Base-by-base conservation (phyloP, 92 coral and sea anemone species). In the Phenganax subtilis region DNA sequence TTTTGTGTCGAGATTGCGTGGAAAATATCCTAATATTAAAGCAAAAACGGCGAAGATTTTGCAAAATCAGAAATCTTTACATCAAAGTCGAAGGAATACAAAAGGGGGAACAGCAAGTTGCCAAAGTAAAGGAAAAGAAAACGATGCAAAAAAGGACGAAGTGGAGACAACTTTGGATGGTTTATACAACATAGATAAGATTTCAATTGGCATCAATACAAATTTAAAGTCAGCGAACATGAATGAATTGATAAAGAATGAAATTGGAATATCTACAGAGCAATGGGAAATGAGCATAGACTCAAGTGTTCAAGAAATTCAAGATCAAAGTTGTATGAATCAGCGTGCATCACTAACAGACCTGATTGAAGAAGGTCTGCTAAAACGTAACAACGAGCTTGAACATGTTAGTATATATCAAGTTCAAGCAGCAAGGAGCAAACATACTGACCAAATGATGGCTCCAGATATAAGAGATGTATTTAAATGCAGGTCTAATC, bases 1-100 rank as follows among this genome's bases (percentile, higher is more conserved):
- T 86, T 96, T 96, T 79, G 86, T 87, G 6, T 86, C 91, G 16
- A 89, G 90, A 74, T 90, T 96, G 25, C 89, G 88, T 54, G 99
- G 99, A 30, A 88, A 72, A 7, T 96, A 96, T 68, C 99, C 99
- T 9, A 75, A 82, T 10, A 64, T 96, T 8, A 81, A 88, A 53
- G 60, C 90, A 6, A 85, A 82, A 29, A 59, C 84, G 51, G 85
- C 88, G 53, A 87, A 87, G 27, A 81, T 83, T 9, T 72, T 77
- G 15, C 10, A 37, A 59, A 55, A 11, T 54, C 37, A 27, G 56
- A 70, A 77, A 12, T 66, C 47, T 37, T 17, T 54, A 70, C 9
- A 6, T 15, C 75, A 52, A 72, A 75, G 58, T 70, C 29, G 68
- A 65, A 76, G 64, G 51, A 55, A 71, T 10, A 54, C 14, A 25